Evolutionary conservation across 2,113 vertebrate genomes (phyloP).

Genomic region (Anolis carolinensis): DNA sequence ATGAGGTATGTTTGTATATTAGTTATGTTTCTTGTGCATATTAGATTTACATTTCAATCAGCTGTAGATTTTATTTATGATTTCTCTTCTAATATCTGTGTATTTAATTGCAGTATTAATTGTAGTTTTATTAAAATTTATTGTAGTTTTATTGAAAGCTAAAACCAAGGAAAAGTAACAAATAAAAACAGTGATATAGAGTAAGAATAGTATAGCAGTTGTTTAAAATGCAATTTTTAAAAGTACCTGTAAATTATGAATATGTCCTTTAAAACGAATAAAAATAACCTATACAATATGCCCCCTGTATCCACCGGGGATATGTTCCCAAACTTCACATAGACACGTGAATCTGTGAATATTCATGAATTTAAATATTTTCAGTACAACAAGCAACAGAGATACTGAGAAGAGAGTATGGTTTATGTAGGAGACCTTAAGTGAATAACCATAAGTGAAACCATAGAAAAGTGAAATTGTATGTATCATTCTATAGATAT

Average conservation of each 20-base stretch:
- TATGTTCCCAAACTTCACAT: too few relatives aligned
- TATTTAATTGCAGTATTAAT: background rate
- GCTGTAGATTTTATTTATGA: background rate
- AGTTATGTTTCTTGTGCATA: constrained; percentile 35
- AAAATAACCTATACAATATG: background rate
- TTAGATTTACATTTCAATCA: constrained; percentile 1
- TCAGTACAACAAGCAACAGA: too few relatives aligned
- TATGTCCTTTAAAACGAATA: background rate
- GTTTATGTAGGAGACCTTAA: too few relatives aligned
- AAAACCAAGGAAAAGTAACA: too few relatives aligned
- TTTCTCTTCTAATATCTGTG: background rate
- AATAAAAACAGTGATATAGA: background rate
- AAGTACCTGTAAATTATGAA: background rate
- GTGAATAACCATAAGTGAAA: too few relatives aligned
- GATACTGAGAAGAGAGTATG: too few relatives aligned
- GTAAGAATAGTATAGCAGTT: background rate
- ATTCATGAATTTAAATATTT: too few relatives aligned
- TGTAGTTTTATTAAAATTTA: background rate
- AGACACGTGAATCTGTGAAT: too few relatives aligned
- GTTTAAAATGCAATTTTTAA: background rate
- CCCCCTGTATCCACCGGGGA: too few relatives aligned
- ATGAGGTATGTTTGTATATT: constrained; percentile 86
- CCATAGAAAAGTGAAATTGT: too few relatives aligned
- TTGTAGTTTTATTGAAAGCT: too few relatives aligned
- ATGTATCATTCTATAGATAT: too few relatives aligned